Conservation (phyloP, 2,888 invertebrate species). For the Himalopsyche anomala region DNA sequence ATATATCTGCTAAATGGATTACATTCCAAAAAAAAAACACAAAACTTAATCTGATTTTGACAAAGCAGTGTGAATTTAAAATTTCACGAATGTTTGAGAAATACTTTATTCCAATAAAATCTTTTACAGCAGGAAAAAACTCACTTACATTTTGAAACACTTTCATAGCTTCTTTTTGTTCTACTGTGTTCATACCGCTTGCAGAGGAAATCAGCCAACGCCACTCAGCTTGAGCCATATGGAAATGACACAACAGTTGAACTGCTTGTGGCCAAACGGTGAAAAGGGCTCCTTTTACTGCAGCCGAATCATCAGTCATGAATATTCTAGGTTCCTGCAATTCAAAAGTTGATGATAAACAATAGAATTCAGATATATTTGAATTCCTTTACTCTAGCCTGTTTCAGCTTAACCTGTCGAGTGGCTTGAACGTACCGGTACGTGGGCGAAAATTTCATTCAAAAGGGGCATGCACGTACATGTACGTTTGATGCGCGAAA, state of each 20-base stretch:
- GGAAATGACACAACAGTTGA: constrained; percentile 8
- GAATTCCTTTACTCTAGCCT: too few species aligned
- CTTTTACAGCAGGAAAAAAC: not conserved
- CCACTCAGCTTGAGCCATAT: constrained; percentile 12
- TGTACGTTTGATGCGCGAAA: too few species aligned
- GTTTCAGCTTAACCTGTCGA: too few species aligned
- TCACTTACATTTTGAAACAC: constrained; percentile 14
- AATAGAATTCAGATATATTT: not conserved
- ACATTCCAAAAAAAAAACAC: too few species aligned
- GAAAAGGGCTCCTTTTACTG: not conserved
- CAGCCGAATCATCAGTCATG: constrained; percentile 8
- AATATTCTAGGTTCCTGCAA: constrained; percentile 21
- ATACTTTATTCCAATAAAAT: too few species aligned
- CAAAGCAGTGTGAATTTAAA: too few species aligned
- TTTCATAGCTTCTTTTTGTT: constrained; percentile 27
- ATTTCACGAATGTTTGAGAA: too few species aligned
- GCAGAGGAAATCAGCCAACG: constrained; percentile 4
- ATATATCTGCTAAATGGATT: too few species aligned
- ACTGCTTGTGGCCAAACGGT: not conserved
- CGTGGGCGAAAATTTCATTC: too few species aligned
- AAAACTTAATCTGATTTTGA: too few species aligned
- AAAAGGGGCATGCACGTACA: too few species aligned
- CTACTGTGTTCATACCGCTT: not conserved
- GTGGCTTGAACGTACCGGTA: too few species aligned
- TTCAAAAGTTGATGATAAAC: not conserved